Base-by-base conservation (phyloP, 2,888 invertebrate species). In the Andrena praecox region DNA sequence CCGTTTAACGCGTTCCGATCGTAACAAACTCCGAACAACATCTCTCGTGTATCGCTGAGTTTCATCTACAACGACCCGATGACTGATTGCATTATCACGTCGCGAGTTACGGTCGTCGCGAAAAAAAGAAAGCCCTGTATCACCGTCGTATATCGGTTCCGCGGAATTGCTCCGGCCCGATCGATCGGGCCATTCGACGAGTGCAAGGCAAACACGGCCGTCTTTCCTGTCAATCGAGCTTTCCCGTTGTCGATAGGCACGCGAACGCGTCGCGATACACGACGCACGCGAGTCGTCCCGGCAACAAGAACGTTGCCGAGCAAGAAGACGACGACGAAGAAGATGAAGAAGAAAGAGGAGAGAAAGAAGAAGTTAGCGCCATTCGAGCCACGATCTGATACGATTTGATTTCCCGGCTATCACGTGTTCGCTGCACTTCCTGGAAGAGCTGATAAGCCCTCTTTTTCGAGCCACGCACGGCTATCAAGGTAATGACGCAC, bases 401-500 rank as follows among this genome's bases (percentile, higher is more conserved):
- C 52, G 67, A 72, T 75, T 74, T 50, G 67, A 84, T 80, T 84
- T 85, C 71, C 69, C 77, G 64, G 31, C 64, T 70, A 76, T 80
- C 76, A 62, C 67, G 62, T 31, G 77, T 73, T 64, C 60, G 64
- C 12, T 78, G 81, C 80, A 81, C 80, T 87, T 87, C 88, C 86
- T 72, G 78, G 85, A 71, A 81, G 77, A 54, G 27, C 20, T 70
- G 87, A 87, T 87, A 87, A 87, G 81, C 71, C 63, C 73, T 79
- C 64, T 75, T 76, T 75, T 52, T 76, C 76, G 59, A 56, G 70
- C 76, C 72, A 66, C 70, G 72, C 66, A 48, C 70, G 29, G 59
- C 69, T 87, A 86, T 84, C 82, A 67, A 64, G 56, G 82, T 83
- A 86, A 83, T 80, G 86, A 85, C 85, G 83, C 81, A 68, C 60